A percentile compares a stretch with the other conserved stretches of the same genome.
phyloP scores from a whole-genome alignment of 2,113 vertebrate species.

The Micromys minutus region DNA sequence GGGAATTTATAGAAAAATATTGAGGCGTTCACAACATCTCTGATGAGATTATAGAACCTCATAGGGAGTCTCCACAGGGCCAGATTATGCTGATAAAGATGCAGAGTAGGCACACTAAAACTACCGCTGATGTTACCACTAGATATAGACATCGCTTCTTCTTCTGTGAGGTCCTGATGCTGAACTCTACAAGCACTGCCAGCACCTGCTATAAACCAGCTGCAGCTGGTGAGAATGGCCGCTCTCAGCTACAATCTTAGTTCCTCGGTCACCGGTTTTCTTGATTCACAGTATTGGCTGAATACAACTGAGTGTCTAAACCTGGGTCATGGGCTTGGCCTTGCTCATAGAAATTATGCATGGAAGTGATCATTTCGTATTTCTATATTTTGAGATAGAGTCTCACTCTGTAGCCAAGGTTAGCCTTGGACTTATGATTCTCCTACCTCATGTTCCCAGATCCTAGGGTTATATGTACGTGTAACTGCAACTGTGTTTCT shows the following conservation, averaged over 20 bases:
- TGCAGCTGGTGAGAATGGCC: accelerated
- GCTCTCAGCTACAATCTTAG: neutral
- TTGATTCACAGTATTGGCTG: neutral
- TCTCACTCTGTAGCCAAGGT: neutral
- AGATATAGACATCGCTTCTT: neutral
- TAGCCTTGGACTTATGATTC: neutral
- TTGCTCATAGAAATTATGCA: neutral
- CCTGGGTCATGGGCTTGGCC: neutral
- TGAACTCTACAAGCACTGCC: neutral
- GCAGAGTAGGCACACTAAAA: neutral
- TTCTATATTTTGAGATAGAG: too few relatives aligned
- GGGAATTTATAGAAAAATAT: neutral
- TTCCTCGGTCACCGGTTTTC: neutral
- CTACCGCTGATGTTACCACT: accelerated
- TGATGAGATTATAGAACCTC: neutral
- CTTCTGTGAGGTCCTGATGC: neutral
- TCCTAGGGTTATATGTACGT: neutral
- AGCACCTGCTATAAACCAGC: neutral
- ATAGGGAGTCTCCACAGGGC: neutral
- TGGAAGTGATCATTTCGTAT: neutral
- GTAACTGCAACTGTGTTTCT: neutral
- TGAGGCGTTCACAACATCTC: neutral
- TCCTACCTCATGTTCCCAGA: too few relatives aligned
- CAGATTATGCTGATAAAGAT: neutral
- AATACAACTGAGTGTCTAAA: neutral